phyloP scores from a whole-genome alignment of 2,888 invertebrate species.

The Shargacucullia verbasci region DNA sequence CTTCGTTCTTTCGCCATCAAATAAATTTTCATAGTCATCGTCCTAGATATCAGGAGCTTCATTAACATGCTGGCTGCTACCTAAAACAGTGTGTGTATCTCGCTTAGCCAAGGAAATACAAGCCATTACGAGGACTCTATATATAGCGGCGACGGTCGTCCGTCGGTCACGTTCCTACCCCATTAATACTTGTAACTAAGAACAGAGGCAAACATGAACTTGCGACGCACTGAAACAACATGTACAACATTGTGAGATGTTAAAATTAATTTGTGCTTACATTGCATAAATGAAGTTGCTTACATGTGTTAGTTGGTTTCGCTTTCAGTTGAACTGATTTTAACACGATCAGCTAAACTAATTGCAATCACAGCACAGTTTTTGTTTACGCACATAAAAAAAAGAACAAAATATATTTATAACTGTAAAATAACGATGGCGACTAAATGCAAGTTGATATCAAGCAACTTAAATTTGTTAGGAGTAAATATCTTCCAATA shows the following conservation, averaged over 20 bases:
- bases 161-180: conserved; percentile 74
- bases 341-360: no score
- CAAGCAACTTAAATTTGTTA: no score
- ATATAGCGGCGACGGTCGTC: conserved; percentile 71
- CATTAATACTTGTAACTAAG: conserved; percentile 78
- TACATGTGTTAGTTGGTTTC: conserved; percentile 11
- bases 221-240: conserved; percentile 20
- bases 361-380: no score
- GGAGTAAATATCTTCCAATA: no score
- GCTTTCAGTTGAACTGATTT: conserved; percentile 14
- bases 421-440: no score
- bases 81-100: conserved; percentile 44
- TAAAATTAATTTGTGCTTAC: conserved; percentile 38
- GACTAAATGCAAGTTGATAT: no score
- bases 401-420: no score
- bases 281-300: conserved; percentile 15
- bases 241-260: conserved; percentile 39
- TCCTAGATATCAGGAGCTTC: no score
- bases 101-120: conserved; percentile 70
- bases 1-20: no score
- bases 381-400: no score
- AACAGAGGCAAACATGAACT: conserved; percentile 58
- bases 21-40: no score
- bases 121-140: conserved; percentile 72
- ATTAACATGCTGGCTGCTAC: conserved; percentile 25